Base-by-base conservation (phyloP, 1,140 invertebrate species). In the Apolygus lucorum region DNA sequence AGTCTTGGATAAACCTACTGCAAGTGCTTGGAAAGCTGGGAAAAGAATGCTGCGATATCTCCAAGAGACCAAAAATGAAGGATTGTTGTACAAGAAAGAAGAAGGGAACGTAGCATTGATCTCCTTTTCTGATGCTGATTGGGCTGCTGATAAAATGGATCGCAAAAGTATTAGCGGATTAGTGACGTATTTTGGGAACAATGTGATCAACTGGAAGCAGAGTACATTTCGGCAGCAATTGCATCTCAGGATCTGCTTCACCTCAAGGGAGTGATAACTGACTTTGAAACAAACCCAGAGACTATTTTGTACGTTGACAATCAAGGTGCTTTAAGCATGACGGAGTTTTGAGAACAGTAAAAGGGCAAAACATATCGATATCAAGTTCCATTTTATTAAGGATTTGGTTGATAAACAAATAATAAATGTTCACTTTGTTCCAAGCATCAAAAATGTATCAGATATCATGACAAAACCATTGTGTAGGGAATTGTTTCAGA, bases 1-100 rank as follows among this genome's bases (percentile, higher is more conserved):
- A 65, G 2, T 25, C 21, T 28, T 65, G 26, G 63, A 65, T 65
- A 24, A 28, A 13, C 63, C 63, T 24, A 65, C 63, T 13, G 14
- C 21, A 65, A 11, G 13, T 14, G 21, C 26, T 4, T 65, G 63
- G 63, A 65, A 2, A 65, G 63, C 34, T 42, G 34, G 4, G 17
- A 42, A 42, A 17, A 42, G 34, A 42, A 4, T 42, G 17, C 17
- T 42, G 17, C 34, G 34, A 17, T 42, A 42, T 42, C 34, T 42
- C 4, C 4, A 42, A 17, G 17, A 42, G 4, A 8, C 34, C 4
- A 4, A 17, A 8, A 17, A 42, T 8, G 34, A 8, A 17, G 34
- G 34, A 42, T 17, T 42, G 4, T 8, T 42, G 4, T 42, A 42
- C 34, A 42, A 42, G 34, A 42, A 42, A 17, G 34, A 42, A 42